A percentile compares a stretch with the other conserved stretches of the same genome.
Evolutionary conservation across 2,113 vertebrate species (phyloP).

Genomic region (Circaetus gallicus): DNA sequence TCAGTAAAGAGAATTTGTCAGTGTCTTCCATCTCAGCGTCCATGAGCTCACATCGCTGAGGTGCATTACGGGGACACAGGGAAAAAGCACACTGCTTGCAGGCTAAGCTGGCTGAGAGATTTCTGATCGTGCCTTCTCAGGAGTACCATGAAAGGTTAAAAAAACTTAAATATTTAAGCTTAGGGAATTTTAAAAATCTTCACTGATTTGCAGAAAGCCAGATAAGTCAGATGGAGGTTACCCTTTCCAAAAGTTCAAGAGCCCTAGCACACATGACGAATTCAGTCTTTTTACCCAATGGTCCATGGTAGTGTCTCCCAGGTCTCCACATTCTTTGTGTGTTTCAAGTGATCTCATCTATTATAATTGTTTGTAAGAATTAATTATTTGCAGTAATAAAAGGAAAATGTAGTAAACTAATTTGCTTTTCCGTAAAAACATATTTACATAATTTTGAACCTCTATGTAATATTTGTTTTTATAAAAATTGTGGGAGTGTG

Average conservation of each 20-base stretch:
- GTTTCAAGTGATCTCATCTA: not conserved
- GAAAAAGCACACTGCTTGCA: not conserved
- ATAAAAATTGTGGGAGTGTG: not conserved
- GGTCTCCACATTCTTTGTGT: not conserved
- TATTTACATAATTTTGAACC: not conserved
- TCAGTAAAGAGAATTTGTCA: not conserved
- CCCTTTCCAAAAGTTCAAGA: not conserved
- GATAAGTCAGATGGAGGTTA: not conserved
- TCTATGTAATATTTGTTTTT: not conserved
- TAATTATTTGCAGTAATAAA: not conserved
- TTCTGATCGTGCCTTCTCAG: not conserved
- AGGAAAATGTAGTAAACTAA: not conserved
- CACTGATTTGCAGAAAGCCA: not conserved
- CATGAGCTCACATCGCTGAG: not conserved
- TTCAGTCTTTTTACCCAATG: not conserved
- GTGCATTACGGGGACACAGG: not conserved
- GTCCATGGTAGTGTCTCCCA: not conserved
- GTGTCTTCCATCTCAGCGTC: not conserved
- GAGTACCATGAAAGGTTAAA: not conserved
- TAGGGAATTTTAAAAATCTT: not conserved
- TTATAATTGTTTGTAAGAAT: not conserved
- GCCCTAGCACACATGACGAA: not conserved
- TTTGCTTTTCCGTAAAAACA: not conserved
- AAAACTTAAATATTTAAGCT: not conserved
- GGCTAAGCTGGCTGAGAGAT: not conserved